Evolutionary conservation across 2,888 invertebrate species (phyloP).

Genomic region (Iselma pallidipennis): DNA sequence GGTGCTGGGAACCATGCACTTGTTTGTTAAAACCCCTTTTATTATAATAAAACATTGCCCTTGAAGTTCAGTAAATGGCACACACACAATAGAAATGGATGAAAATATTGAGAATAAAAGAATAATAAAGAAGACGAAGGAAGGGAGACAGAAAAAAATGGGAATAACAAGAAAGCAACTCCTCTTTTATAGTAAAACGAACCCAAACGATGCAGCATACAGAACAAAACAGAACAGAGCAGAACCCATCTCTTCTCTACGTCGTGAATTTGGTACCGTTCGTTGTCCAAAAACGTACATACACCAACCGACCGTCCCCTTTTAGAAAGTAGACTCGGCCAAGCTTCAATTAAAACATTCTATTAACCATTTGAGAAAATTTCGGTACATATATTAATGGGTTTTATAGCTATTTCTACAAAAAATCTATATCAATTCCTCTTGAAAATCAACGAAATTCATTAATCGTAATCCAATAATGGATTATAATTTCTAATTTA

Average conservation of each 20-base stretch:
- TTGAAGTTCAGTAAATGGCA: background rate
- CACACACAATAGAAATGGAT: background rate
- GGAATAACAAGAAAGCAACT: background rate
- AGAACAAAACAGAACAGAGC: background rate
- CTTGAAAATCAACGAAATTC: background rate
- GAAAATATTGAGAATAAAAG: background rate
- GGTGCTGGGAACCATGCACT: conserved; percentile 14
- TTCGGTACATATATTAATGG: conserved; percentile 30
- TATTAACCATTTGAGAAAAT: conserved; percentile 53
- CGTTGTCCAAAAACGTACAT: conserved; percentile 10
- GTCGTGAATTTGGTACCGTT: conserved; percentile 29
- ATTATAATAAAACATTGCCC: background rate
- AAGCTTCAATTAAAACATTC: conserved; percentile 54
- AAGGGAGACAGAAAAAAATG: background rate
- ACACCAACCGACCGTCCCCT: conserved; percentile 31
- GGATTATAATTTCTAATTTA: conserved; percentile 9
- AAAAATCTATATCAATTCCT: too few relatives aligned
- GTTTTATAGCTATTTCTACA: conserved; percentile 30
- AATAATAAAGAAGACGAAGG: too few relatives aligned
- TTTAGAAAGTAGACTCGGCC: conserved; percentile 52
- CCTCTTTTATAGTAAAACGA: background rate
- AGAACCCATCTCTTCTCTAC: background rate
- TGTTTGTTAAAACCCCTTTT: conserved; percentile 8
- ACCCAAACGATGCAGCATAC: conserved; percentile 16
- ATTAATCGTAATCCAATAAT: background rate